Percentiles rank a stretch among this genome's conserved stretches.
Conservation (phyloP, 2,888 invertebrate genomes). For the Volucella inflata region DNA sequence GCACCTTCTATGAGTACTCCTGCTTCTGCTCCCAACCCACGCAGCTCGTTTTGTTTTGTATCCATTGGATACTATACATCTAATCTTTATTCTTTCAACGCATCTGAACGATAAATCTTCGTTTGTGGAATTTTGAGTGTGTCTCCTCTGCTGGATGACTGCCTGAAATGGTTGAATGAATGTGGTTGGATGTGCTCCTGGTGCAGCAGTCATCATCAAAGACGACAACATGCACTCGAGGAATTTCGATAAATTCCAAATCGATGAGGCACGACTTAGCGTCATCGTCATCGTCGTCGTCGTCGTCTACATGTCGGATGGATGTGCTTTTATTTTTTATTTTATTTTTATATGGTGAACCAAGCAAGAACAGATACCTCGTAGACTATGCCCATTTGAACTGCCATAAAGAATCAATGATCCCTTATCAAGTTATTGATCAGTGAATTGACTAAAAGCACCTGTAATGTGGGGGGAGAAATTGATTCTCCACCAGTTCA, state of each 20-base stretch:
- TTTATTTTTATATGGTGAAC: background rate
- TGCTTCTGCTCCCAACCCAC: conserved; percentile 13
- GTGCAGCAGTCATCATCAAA: conserved; percentile 24
- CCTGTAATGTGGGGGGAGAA: background rate
- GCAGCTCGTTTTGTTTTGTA: background rate
- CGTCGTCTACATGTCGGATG: conserved; percentile 1
- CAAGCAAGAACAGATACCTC: background rate
- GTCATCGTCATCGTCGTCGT: conserved; percentile 3
- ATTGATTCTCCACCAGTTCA: conserved; percentile 13
- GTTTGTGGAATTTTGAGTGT: conserved; percentile 41
- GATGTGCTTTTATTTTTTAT: background rate
- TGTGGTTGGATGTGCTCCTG: conserved; percentile 7
- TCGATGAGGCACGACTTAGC: conserved; percentile 10
- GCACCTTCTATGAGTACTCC: conserved; percentile 3
- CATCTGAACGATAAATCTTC: conserved; percentile 60
- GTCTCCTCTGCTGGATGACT: background rate
- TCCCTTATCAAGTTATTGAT: conserved; percentile 20
- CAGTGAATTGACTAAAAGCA: background rate
- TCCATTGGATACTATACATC: conserved; percentile 1
- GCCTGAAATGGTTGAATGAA: background rate
- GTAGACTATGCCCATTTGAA: background rate
- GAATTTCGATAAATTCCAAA: conserved; percentile 57
- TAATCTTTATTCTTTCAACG: conserved; percentile 70
- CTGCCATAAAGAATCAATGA: conserved; percentile 22
- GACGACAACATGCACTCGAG: conserved; percentile 44